phyloP scores from a whole-genome alignment of 2,888 invertebrate species.

The Dynastes hyllus region DNA sequence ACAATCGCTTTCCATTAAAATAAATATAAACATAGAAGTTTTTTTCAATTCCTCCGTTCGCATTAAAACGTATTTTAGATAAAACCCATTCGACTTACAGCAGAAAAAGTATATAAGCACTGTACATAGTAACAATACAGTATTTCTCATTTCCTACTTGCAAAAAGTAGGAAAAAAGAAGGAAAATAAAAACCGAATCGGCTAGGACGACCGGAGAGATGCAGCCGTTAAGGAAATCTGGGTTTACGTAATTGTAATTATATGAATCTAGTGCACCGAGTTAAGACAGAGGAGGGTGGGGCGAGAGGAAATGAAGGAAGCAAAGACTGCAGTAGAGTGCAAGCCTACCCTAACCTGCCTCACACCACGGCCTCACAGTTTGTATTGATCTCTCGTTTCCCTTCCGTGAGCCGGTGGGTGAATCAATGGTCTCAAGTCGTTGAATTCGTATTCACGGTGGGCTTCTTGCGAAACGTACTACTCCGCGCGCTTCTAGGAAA shows the following conservation, averaged over 20 bases:
- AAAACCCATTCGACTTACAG: too few relatives aligned
- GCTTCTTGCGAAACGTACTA: slow-evolving; percentile 55
- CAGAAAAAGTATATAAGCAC: slow-evolving; percentile 6
- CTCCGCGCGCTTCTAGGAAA: slow-evolving; percentile 23
- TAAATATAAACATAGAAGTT: too few relatives aligned
- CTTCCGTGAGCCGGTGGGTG: slow-evolving; percentile 66
- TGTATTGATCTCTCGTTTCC: slow-evolving; percentile 70
- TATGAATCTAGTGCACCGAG: slow-evolving; percentile 63
- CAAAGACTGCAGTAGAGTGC: slow-evolving; percentile 69
- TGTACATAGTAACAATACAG: slow-evolving; percentile 11
- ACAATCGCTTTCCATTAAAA: too few relatives aligned
- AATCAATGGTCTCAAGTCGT: slow-evolving; percentile 69
- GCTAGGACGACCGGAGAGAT: slow-evolving; percentile 23
- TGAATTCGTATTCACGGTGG: slow-evolving; percentile 64
- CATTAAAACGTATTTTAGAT: too few relatives aligned
- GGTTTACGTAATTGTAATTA: slow-evolving; percentile 60
- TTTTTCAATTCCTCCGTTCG: too few relatives aligned
- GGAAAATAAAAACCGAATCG: slow-evolving; percentile 14
- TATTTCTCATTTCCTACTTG: slow-evolving; percentile 15
- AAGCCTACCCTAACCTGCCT: slow-evolving; percentile 70
- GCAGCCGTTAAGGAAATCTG: slow-evolving; percentile 51
- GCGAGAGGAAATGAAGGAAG: slow-evolving; percentile 63
- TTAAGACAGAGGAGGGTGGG: slow-evolving; percentile 61
- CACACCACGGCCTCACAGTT: slow-evolving; percentile 69
- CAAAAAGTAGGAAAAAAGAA: slow-evolving; percentile 9